phyloP scores from a whole-genome alignment of 1,140 invertebrate genomes.

The Halictus rubicundus region DNA sequence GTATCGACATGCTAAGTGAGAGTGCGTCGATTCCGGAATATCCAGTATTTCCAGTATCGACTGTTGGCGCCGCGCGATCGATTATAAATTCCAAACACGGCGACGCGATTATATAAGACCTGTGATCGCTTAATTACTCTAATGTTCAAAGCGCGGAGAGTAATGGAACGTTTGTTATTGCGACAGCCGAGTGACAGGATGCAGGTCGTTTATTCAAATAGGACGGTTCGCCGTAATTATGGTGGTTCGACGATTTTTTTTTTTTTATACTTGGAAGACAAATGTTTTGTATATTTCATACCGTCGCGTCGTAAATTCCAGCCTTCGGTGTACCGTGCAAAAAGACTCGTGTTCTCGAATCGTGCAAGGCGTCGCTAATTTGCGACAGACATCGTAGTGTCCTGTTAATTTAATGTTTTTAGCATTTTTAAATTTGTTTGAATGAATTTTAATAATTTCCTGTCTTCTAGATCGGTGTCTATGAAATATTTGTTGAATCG shows the following conservation, averaged over 20 bases:
- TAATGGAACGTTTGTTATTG: not conserved
- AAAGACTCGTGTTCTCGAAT: too few relatives aligned
- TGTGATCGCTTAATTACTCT: conserved; percentile 56
- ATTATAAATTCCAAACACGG: conserved; percentile 49
- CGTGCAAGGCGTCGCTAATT: too few relatives aligned
- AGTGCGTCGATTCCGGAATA: conserved; percentile 60
- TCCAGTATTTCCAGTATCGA: conserved; percentile 63
- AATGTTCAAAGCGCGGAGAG: conserved; percentile 6
- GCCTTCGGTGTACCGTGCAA: too few relatives aligned
- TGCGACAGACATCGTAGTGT: too few relatives aligned
- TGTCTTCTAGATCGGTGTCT: too few relatives aligned
- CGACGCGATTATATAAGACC: conserved; percentile 47
- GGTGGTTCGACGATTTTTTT: not conserved
- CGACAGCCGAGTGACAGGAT: not conserved
- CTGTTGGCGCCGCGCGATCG: conserved; percentile 46
- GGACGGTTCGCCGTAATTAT: too few relatives aligned
- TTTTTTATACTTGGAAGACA: not conserved
- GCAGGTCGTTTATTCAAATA: not conserved
- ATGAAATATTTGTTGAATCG: too few relatives aligned
- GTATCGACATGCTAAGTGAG: conserved; percentile 45
- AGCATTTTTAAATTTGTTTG: too few relatives aligned
- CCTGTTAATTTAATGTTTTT: too few relatives aligned
- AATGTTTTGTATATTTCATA: too few relatives aligned
- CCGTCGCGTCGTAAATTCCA: too few relatives aligned
- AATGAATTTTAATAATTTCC: too few relatives aligned